Evolutionary conservation across 2,888 invertebrate genomes (phyloP).

Genomic region (Galerucella pusilla): DNA sequence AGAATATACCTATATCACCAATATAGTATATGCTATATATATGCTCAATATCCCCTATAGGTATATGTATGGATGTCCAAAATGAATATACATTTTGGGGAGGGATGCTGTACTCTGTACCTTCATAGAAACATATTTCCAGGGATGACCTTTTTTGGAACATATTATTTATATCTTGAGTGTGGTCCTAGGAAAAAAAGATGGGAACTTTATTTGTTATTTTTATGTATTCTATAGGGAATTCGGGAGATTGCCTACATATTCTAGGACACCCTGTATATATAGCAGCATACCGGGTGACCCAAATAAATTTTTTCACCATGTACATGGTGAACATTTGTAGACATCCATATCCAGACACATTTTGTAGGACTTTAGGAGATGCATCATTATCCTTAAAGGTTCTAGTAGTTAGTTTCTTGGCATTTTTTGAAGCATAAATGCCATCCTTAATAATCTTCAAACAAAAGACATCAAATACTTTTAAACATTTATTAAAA

Average conservation of each 20-base stretch:
- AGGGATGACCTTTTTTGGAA: too few species aligned
- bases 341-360: constrained; percentile 4
- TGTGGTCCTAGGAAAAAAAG: too few species aligned
- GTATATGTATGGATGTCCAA: too few species aligned
- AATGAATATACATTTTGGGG: too few species aligned
- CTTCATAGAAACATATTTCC: too few species aligned
- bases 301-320: constrained; percentile 16
- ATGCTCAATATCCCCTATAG: too few species aligned
- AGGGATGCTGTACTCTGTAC: background rate
- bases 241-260: too few species aligned
- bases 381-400: constrained; percentile 20
- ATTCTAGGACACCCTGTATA: too few species aligned
- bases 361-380: constrained; percentile 1
- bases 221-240: too few species aligned
- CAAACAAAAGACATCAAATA: constrained; percentile 18
- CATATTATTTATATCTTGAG: too few species aligned
- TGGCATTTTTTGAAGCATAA: constrained; percentile 14
- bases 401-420: constrained; percentile 23
- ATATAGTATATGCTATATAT: constrained; percentile 9
- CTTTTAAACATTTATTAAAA: constrained; percentile 1
- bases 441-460: constrained; percentile 17
- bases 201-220: too few species aligned
- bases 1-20: constrained; percentile 17
- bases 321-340: background rate
- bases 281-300: background rate